Evolutionary conservation across 2,113 vertebrate species (phyloP).

Genomic region (Rhipidura dahli): DNA sequence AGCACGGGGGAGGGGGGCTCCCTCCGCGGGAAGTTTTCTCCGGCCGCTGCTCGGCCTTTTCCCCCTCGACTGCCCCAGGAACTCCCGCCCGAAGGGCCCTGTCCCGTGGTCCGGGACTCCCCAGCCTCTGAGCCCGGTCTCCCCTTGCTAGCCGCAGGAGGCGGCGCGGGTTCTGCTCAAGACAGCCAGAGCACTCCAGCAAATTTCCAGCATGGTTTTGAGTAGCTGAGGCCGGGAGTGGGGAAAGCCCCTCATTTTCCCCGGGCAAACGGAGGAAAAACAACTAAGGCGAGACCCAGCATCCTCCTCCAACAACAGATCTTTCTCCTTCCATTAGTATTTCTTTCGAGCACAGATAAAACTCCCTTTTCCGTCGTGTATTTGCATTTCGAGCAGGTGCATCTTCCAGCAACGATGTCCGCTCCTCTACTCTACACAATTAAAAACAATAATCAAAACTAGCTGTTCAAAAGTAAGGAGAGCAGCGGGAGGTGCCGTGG

Average conservation of each 20-base stretch:
- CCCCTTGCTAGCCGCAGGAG: background rate
- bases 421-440: background rate
- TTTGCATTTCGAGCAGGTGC: background rate
- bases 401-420: background rate
- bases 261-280: background rate
- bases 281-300: background rate
- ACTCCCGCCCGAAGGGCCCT: background rate
- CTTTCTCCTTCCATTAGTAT: background rate
- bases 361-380: background rate
- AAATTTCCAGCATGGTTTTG: background rate
- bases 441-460: background rate
- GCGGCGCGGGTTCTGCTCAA: rapidly evolving
- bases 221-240: rapidly evolving
- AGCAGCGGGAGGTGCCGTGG: background rate
- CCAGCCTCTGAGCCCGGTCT: background rate
- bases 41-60: background rate
- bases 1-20: background rate
- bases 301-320: background rate
- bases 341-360: background rate
- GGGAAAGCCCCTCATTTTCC: background rate
- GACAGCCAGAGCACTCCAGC: background rate
- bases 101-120: background rate
- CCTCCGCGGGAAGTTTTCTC: background rate
- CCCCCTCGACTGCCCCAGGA: background rate
- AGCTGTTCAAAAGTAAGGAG: background rate